Conservation (phyloP, 2,797 vertebrate species). For the Sarcophilus harrisii region DNA sequence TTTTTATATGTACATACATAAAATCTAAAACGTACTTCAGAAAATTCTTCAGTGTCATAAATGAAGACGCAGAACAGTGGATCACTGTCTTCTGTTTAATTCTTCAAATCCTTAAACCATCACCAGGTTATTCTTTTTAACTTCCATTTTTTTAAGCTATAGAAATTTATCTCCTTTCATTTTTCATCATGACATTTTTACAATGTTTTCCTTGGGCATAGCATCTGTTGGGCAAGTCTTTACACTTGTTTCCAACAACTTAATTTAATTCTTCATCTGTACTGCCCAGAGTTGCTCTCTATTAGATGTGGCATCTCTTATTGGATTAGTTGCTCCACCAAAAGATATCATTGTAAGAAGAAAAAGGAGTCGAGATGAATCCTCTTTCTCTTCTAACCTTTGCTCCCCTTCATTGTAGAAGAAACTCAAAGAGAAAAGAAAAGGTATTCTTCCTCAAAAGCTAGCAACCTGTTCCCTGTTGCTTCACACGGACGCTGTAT, state of each 20-base stretch:
- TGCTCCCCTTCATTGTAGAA: neutral
- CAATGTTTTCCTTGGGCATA: neutral
- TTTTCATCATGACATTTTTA: neutral
- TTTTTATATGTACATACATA: neutral
- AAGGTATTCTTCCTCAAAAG: neutral
- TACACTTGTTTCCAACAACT: neutral
- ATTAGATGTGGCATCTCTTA: neutral
- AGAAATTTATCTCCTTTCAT: neutral
- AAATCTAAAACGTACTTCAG: slow-evolving; percentile 1
- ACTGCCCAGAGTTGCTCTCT: neutral
- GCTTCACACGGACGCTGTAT: neutral
- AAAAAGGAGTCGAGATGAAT: neutral
- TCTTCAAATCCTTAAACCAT: neutral
- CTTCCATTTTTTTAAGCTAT: neutral
- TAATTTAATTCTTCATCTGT: neutral
- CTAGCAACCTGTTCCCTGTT: neutral
- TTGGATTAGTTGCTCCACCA: neutral
- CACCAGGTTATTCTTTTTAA: too few relatives aligned
- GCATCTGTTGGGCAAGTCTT: neutral
- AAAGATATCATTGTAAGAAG: neutral
- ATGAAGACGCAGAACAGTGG: neutral
- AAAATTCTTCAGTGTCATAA: slow-evolving; percentile 3
- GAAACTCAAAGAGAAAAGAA: neutral
- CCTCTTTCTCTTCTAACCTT: neutral
- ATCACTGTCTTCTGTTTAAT: neutral